Evolutionary conservation across 2,797 vertebrate genomes (phyloP).

Genomic region (Parauchenoglanis punctatus): DNA sequence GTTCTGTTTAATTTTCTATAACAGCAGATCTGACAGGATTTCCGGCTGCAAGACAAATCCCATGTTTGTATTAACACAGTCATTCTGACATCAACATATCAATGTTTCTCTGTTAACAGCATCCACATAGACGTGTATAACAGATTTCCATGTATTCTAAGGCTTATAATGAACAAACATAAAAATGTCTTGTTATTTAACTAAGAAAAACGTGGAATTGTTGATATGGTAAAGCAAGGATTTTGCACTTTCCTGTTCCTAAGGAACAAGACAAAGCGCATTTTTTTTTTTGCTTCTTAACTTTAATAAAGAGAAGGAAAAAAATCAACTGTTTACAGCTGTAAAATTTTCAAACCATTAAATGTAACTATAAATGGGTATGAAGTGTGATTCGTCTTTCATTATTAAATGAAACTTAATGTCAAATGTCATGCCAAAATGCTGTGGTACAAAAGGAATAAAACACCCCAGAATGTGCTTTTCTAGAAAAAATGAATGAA

Average conservation of each 20-base stretch:
- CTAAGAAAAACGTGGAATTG: background rate
- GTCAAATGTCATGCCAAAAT: background rate
- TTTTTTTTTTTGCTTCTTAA: background rate
- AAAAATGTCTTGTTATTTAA: background rate
- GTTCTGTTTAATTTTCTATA: background rate
- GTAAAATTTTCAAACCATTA: background rate
- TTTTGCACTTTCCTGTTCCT: background rate
- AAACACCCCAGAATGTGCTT: background rate
- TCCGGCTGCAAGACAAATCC: background rate
- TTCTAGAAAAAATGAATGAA: background rate
- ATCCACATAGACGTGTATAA: background rate
- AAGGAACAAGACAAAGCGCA: background rate
- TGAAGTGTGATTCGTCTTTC: background rate
- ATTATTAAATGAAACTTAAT: background rate
- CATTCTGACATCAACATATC: background rate
- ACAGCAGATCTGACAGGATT: background rate
- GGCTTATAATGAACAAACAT: background rate
- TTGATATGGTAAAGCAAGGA: background rate
- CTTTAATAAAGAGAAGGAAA: background rate
- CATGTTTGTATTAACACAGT: no score
- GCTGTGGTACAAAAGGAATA: background rate
- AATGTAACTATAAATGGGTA: background rate
- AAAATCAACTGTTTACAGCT: background rate
- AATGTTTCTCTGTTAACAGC: background rate
- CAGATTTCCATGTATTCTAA: background rate